phyloP scores from a whole-genome alignment of 2,888 invertebrate genomes.

The Resseliella maxima region DNA sequence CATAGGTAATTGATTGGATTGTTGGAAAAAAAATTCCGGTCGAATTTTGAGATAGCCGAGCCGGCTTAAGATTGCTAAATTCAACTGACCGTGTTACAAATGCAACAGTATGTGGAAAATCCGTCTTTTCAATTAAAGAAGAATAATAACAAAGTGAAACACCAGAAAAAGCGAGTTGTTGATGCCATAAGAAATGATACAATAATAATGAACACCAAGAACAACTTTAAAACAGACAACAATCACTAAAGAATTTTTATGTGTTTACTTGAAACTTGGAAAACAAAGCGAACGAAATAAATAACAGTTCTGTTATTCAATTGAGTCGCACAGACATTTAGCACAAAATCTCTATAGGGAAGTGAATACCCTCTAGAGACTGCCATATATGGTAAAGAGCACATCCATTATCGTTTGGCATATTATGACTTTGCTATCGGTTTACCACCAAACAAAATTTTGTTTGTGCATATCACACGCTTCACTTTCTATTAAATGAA shows the following conservation, averaged over 20 bases:
- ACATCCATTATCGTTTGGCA: slow-evolving; percentile 7
- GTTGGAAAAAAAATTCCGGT: not conserved
- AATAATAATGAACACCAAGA: slow-evolving; percentile 25
- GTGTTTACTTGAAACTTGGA: slow-evolving; percentile 20
- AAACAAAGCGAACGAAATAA: slow-evolving; percentile 25
- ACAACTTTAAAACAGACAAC: slow-evolving; percentile 11
- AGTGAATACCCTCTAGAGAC: slow-evolving; percentile 44
- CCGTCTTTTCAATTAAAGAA: not conserved
- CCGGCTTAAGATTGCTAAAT: not conserved
- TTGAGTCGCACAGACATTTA: not conserved
- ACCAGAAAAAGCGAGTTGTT: not conserved
- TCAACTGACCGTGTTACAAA: slow-evolving; percentile 31
- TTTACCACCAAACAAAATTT: not conserved
- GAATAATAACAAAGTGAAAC: slow-evolving; percentile 29
- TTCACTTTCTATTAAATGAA: not conserved
- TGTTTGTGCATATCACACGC: slow-evolving; percentile 21
- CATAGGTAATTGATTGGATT: not conserved
- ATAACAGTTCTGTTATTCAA: slow-evolving; percentile 12
- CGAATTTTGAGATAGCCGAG: not conserved
- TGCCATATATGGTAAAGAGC: slow-evolving; percentile 44
- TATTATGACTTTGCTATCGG: slow-evolving; percentile 8
- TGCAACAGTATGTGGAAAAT: not conserved
- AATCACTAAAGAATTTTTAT: slow-evolving; percentile 30
- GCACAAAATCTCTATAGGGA: not conserved
- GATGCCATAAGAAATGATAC: not conserved